These are phyloP conservation scores for Pemphigus obesinymphae DNA, from an alignment of 1,140 invertebrate species.

Conservation along the genomic window DNA sequence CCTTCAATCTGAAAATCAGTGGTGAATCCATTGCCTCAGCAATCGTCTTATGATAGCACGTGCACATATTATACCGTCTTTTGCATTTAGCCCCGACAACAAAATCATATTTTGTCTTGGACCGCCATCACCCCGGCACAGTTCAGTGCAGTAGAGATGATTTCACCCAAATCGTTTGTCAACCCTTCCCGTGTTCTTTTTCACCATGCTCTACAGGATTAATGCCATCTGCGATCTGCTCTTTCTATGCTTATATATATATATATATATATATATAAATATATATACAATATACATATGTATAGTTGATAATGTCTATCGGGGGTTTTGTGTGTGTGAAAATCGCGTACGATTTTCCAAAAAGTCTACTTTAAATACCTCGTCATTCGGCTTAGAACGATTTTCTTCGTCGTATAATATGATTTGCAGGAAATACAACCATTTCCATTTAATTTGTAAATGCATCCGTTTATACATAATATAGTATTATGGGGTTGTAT, in stretches of 20 bases:
- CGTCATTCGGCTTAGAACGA: not conserved
- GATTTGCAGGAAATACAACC: no score
- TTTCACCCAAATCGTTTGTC: slow-evolving; percentile 15
- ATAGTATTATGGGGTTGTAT: no score
- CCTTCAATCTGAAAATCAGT: slow-evolving; percentile 3
- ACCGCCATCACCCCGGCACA: not conserved
- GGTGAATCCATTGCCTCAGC: no score
- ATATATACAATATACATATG: no score
- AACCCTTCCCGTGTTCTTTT: slow-evolving; percentile 21
- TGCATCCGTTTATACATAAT: no score
- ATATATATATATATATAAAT: not conserved
- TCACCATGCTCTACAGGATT: not conserved
- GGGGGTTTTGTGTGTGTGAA: not conserved
- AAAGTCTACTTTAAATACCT: not conserved
- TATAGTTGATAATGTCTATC: not conserved
- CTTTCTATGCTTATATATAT: no score
- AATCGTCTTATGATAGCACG: no score
- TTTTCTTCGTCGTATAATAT: not conserved
- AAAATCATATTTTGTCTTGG: slow-evolving; percentile 17
- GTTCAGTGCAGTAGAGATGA: not conserved
- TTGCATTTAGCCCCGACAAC: not conserved
- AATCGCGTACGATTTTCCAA: not conserved
- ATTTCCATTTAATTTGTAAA: not conserved
- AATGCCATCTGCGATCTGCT: not conserved
- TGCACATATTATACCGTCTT: not conserved